These are phyloP conservation scores for Bimastos eiseni DNA, from an alignment of 2,888 invertebrate genomes.

Conservation along the genomic window DNA sequence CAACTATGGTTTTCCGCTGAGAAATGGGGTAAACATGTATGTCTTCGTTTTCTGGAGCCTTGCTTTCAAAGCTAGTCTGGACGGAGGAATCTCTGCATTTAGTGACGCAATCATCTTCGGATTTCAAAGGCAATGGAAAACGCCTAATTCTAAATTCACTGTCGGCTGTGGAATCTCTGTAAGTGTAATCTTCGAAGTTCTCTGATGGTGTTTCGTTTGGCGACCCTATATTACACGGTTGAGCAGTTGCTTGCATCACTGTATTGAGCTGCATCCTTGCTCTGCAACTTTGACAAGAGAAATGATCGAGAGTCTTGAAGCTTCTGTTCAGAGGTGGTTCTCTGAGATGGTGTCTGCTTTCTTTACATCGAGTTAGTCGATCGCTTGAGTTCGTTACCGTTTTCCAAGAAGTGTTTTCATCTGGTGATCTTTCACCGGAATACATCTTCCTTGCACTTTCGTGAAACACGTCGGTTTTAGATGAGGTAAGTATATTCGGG, in stretches of 20 bases:
- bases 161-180: background rate
- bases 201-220: background rate
- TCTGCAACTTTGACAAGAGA: slow-evolving; percentile 3
- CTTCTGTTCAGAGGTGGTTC: background rate
- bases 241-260: background rate
- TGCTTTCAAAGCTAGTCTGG: too few species aligned
- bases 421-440: background rate
- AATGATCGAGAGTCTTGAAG: background rate
- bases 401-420: background rate
- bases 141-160: background rate
- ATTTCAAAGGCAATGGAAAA: background rate
- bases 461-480: background rate
- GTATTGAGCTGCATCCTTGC: background rate
- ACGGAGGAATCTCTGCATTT: too few species aligned
- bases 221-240: background rate
- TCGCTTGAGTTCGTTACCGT: background rate
- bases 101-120: too few species aligned
- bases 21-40: too few species aligned
- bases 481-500: background rate
- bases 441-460: background rate
- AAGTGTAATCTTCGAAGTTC: background rate
- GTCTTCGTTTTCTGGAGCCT: too few species aligned
- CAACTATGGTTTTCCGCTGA: too few species aligned
- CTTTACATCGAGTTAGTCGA: slow-evolving; percentile 2
- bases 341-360: background rate